A percentile compares a stretch with the other conserved stretches of the same genome.
Evolutionary conservation across 2,888 invertebrate genomes (phyloP).

Genomic region (Pseudococcus jackbeardsleyi): DNA sequence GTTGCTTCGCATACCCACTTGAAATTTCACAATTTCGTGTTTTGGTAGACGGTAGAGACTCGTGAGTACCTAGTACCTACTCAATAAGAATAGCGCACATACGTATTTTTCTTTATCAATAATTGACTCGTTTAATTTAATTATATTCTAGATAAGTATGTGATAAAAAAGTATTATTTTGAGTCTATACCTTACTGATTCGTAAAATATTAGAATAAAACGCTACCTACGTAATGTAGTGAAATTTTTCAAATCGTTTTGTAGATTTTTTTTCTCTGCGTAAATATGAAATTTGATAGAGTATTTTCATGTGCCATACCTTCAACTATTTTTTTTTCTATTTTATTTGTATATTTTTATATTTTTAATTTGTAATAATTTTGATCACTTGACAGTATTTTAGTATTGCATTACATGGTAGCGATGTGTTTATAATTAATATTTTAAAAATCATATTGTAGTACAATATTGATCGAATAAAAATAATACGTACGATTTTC

Average conservation of each 20-base stretch:
- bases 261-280: slow-evolving; percentile 21
- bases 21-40: no score
- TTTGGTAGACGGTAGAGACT: neutral
- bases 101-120: neutral
- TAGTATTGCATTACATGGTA: slow-evolving; percentile 40
- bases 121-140: neutral
- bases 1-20: no score
- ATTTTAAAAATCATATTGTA: neutral
- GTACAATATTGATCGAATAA: neutral
- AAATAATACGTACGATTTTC: neutral
- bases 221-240: neutral
- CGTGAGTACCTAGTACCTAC: neutral
- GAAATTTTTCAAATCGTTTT: slow-evolving; percentile 15
- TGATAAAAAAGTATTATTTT: slow-evolving; percentile 46
- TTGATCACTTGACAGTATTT: slow-evolving; percentile 37
- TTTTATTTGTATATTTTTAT: slow-evolving; percentile 49
- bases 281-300: neutral
- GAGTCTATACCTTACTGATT: slow-evolving; percentile 15
- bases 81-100: neutral
- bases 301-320: slow-evolving; percentile 41
- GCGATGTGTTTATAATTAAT: neutral
- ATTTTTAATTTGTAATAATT: slow-evolving; percentile 46
- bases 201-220: slow-evolving; percentile 3
- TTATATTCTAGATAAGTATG: neutral
- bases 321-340: slow-evolving; percentile 22